Conservation (phyloP, 2,113 vertebrate genomes). For the Suricata suricatta region DNA sequence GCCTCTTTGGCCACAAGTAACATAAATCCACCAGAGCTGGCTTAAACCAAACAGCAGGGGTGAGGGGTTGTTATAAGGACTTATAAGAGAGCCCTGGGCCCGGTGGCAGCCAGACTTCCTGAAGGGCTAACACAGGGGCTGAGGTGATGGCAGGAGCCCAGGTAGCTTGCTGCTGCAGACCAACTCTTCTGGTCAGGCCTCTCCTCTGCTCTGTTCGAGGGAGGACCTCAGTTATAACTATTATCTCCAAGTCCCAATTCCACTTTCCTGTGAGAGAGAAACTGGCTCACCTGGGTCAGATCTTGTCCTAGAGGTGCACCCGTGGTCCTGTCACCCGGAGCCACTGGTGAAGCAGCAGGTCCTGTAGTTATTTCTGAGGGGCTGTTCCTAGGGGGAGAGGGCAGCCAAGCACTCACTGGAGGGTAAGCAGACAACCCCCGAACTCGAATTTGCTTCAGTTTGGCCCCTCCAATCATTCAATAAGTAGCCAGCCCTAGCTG, state of each 20-base stretch:
- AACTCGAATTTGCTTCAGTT: background rate
- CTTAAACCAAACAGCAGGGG: background rate
- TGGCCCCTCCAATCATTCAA: background rate
- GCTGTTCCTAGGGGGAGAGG: background rate
- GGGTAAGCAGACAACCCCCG: background rate
- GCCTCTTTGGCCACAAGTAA: conserved; percentile 35
- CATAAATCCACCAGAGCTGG: background rate
- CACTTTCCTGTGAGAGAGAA: background rate
- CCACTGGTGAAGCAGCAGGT: background rate
- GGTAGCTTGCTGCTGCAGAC: background rate
- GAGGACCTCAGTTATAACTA: background rate
- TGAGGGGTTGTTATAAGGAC: background rate
- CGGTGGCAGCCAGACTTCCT: background rate
- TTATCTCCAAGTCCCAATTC: background rate
- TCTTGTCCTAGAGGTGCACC: background rate
- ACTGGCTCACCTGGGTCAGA: background rate
- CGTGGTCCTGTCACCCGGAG: background rate
- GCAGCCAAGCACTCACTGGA: background rate
- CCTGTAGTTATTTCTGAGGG: background rate
- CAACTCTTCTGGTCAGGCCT: background rate
- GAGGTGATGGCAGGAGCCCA: background rate
- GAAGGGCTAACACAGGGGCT: background rate
- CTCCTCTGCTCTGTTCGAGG: background rate
- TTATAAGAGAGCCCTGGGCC: background rate
- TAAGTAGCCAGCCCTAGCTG: background rate